Evolutionary conservation across 2,888 invertebrate genomes (phyloP).

Genomic region (Ectemnius cavifrons): DNA sequence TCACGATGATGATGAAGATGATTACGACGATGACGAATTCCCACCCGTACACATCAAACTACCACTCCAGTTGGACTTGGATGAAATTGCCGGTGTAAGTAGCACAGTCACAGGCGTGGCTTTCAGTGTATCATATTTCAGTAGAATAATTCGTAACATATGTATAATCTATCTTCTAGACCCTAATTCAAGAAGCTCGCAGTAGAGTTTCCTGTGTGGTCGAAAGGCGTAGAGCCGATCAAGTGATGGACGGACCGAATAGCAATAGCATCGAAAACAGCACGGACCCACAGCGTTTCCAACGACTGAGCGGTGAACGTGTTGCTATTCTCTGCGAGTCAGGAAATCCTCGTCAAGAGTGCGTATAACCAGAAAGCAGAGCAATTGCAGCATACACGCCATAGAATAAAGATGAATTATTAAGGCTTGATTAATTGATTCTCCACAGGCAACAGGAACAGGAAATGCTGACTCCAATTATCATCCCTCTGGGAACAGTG

Average conservation of each 20-base stretch:
- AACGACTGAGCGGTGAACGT: slow-evolving; percentile 89
- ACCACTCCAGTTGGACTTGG: slow-evolving; percentile 90
- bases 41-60: slow-evolving; percentile 84
- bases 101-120: too few species aligned
- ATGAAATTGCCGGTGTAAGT: slow-evolving; percentile 86
- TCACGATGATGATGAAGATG: slow-evolving; percentile 78
- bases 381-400: neutral
- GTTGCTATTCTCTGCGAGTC: slow-evolving; percentile 94
- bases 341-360: slow-evolving; percentile 83
- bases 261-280: slow-evolving; percentile 86
- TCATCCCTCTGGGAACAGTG: slow-evolving; percentile 72
- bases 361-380: slow-evolving; percentile 48
- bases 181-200: slow-evolving; percentile 79
- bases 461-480: slow-evolving; percentile 73
- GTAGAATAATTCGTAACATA: neutral
- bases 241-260: slow-evolving; percentile 88
- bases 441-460: slow-evolving; percentile 69
- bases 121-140: too few species aligned
- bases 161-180: slow-evolving; percentile 65
- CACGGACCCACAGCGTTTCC: slow-evolving; percentile 84
- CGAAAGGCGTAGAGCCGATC: slow-evolving; percentile 90
- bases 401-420: neutral
- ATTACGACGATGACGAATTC: slow-evolving; percentile 77
- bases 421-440: neutral
- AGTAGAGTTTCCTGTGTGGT: slow-evolving; percentile 95